phyloP scores from a whole-genome alignment of 2,113 vertebrate species.

The Atractosteus spatula region DNA sequence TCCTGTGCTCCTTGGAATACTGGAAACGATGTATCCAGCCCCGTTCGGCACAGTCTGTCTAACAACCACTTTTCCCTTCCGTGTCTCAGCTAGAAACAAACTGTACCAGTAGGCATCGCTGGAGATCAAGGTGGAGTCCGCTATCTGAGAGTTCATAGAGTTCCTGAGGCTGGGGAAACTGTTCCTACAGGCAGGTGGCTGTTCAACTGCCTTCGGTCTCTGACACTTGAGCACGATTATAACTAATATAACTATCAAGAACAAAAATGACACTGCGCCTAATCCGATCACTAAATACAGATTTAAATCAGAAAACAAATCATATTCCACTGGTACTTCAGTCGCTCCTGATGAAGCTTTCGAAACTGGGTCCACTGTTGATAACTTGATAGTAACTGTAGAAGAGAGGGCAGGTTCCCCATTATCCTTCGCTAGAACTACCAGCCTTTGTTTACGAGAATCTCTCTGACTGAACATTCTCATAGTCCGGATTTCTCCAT shows the following conservation, averaged over 20 bases:
- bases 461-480: slow-evolving; percentile 69
- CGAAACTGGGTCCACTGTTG: slow-evolving; percentile 54
- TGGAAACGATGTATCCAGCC: slow-evolving; percentile 52
- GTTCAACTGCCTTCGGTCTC: slow-evolving; percentile 60
- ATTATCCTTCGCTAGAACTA: slow-evolving; percentile 68
- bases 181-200: slow-evolving; percentile 54
- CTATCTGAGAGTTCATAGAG: slow-evolving; percentile 57
- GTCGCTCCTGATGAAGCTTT: slow-evolving; percentile 63
- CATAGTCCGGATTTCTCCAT: slow-evolving; percentile 63
- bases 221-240: slow-evolving; percentile 69
- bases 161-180: slow-evolving; percentile 66
- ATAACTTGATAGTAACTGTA: slow-evolving; percentile 66
- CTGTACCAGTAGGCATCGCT: slow-evolving; percentile 74
- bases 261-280: slow-evolving; percentile 63
- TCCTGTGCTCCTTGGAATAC: slow-evolving; percentile 42
- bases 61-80: slow-evolving; percentile 68
- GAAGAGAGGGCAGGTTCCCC: slow-evolving; percentile 67
- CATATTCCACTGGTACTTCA: slow-evolving; percentile 57
- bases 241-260: slow-evolving; percentile 66
- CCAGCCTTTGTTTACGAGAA: slow-evolving; percentile 55
- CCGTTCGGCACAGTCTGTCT: slow-evolving; percentile 67
- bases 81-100: slow-evolving; percentile 66
- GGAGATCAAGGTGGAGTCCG: slow-evolving; percentile 68
- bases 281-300: slow-evolving; percentile 65
- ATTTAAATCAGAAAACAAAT: slow-evolving; percentile 66